phyloP scores from a whole-genome alignment of 2,113 vertebrate genomes.

The Spea multiplicata region DNA sequence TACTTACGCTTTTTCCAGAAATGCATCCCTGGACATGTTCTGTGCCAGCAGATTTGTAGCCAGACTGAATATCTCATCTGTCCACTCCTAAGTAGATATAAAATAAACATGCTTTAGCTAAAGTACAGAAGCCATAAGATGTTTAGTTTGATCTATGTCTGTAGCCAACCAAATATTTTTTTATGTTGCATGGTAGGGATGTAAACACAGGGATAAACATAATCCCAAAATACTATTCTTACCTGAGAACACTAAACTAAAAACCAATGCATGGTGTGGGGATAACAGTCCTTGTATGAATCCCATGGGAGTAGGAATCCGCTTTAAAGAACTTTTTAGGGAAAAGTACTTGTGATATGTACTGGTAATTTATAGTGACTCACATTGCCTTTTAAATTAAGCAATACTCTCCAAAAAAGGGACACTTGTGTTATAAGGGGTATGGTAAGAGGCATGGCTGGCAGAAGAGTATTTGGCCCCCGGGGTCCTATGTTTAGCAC shows the following conservation, averaged over 20 bases:
- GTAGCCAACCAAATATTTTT: conserved; percentile 45
- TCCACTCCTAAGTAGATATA: conserved; percentile 84
- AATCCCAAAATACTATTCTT: not conserved
- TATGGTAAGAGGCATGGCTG: too few species aligned
- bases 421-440: too few species aligned
- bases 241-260: conserved; percentile 4
- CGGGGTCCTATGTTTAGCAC: too few species aligned
- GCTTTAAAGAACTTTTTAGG: too few species aligned
- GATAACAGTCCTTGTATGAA: too few species aligned
- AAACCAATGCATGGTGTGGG: not conserved
- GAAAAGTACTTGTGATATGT: too few species aligned
- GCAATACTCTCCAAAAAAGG: too few species aligned
- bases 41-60: conserved; percentile 93
- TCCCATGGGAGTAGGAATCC: too few species aligned
- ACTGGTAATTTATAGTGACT: too few species aligned
- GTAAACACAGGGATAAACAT: conserved; percentile 26
- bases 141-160: conserved; percentile 44
- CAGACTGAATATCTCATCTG: conserved; percentile 91
- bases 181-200: conserved; percentile 30
- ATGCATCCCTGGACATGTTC: conserved; percentile 92
- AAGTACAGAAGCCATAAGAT: conserved; percentile 39
- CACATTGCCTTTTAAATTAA: too few species aligned
- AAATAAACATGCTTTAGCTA: conserved; percentile 51
- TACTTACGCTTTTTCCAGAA: conserved; percentile 95
- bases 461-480: too few species aligned